Evolutionary conservation across 2,888 invertebrate species (phyloP).

Genomic region (Odontothrips loti): DNA sequence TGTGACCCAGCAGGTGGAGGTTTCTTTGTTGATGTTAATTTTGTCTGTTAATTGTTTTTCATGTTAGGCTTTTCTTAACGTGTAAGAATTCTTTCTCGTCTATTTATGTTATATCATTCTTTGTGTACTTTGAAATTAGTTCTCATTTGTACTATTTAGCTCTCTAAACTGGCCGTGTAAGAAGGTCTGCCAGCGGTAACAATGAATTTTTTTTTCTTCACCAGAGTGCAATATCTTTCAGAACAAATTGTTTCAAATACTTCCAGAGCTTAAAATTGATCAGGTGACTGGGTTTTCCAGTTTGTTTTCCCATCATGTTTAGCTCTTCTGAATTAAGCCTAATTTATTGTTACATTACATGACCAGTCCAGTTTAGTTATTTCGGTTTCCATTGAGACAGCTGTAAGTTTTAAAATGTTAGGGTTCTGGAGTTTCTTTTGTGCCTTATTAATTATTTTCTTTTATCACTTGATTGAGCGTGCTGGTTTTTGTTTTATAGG

Average conservation of each 20-base stretch:
- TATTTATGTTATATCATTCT: not conserved
- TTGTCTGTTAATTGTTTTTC: not conserved
- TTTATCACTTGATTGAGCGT: not conserved
- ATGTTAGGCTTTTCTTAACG: conserved; percentile 5
- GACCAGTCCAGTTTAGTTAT: too few species aligned
- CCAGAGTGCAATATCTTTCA: too few species aligned
- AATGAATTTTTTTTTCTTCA: not conserved
- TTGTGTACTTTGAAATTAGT: not conserved
- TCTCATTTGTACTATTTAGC: not conserved
- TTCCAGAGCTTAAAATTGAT: too few species aligned
- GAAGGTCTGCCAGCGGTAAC: not conserved
- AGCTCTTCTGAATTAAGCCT: too few species aligned
- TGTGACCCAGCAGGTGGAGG: conserved; percentile 13
- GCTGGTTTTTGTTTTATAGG: conserved; percentile 16
- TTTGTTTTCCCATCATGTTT: too few species aligned
- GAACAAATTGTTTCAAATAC: too few species aligned
- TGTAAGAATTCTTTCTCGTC: not conserved
- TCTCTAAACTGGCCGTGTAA: not conserved
- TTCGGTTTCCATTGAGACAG: too few species aligned
- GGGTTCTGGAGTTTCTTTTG: not conserved
- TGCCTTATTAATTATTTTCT: conserved; percentile 21
- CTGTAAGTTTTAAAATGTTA: too few species aligned
- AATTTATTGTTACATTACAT: too few species aligned
- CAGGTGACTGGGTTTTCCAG: too few species aligned
- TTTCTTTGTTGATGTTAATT: conserved; percentile 16